These are phyloP conservation scores for Mystacornis crossleyi DNA, from an alignment of 2,113 vertebrate genomes.

Conservation along the genomic window DNA sequence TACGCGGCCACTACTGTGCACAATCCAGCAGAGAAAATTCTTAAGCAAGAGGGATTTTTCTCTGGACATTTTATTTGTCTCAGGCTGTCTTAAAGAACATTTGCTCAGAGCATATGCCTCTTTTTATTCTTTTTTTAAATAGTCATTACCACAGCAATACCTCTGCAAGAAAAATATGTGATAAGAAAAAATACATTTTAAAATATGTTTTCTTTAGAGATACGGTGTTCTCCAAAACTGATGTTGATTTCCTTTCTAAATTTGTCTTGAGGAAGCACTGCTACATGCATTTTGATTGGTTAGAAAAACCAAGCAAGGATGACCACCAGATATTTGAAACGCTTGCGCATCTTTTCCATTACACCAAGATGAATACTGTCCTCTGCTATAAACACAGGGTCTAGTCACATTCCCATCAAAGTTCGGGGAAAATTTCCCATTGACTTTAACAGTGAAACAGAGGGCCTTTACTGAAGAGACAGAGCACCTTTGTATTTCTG, in stretches of 20 bases:
- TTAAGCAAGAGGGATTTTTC: background rate
- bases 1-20: background rate
- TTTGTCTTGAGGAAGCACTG: background rate
- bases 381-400: background rate
- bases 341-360: background rate
- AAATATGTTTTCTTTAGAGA: background rate
- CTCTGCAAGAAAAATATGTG: background rate
- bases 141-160: background rate
- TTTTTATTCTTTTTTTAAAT: background rate
- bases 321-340: background rate
- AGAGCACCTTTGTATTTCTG: slow-evolving; percentile 13
- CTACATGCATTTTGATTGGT: background rate
- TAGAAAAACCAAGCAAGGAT: background rate
- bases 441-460: background rate
- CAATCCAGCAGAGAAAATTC: background rate
- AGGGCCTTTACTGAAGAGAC: background rate
- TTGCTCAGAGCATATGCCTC: background rate
- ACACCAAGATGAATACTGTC: background rate
- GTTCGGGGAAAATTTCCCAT: background rate
- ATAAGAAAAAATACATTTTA: background rate
- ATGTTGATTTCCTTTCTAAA: background rate
- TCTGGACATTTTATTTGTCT: background rate
- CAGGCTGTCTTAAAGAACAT: background rate
- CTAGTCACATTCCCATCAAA: background rate
- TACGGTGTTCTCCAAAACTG: background rate